Evolutionary conservation across 2,888 invertebrate genomes (phyloP), one percentile per base, ranked within the genome.

Genomic region (Archips xylosteana): DNA sequence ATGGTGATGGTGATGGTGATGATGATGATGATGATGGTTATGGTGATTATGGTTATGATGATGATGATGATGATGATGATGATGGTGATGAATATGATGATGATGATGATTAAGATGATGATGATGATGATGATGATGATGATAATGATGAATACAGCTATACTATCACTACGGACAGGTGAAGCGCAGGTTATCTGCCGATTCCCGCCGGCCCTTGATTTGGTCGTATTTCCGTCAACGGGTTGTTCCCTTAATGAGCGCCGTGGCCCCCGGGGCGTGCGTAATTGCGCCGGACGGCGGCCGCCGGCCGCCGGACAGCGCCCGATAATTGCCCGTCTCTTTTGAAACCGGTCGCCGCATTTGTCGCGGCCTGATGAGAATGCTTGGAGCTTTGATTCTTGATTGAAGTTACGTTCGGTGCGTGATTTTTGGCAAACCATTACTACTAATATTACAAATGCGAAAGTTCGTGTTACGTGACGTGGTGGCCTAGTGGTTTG

Each of bases 191-290:
- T 72, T 67, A 72, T 67, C 66, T 51, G 34, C 66, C 66, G 67
- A n/a, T 13, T 60, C 61, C 72, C 67, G 36, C 51, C 42, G 66
- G 51, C 67, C 67, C 67, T 67, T 72, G 63, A 72, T 68, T 72
- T 34, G 67, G 62, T 68, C 67, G 72, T 62, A 68, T 68, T 72
- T 36, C 72, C 72, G 72, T 72, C 72, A 72, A 68, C 72, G 72
- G 62, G 67, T 60, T 70, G 70, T 65, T 72, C 72, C 62, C 72
- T 68, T 72, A 72, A 72, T 72, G 72, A 72, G 72, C 32, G 32
- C 67, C 67, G 57, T 62, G 47, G 62, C 72, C 72, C 67, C 67
- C 57, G 57, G 67, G 72, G 67, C 47, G 45, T 57, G 47, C 34
- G 47, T 72, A 63, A 72, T 73, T 73, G 68, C 67, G 64, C 69